A percentile compares a stretch with the other conserved stretches of the same genome.
Evolutionary conservation across 1,140 invertebrate species (phyloP).

Genomic region (Drosophila nikananu): DNA sequence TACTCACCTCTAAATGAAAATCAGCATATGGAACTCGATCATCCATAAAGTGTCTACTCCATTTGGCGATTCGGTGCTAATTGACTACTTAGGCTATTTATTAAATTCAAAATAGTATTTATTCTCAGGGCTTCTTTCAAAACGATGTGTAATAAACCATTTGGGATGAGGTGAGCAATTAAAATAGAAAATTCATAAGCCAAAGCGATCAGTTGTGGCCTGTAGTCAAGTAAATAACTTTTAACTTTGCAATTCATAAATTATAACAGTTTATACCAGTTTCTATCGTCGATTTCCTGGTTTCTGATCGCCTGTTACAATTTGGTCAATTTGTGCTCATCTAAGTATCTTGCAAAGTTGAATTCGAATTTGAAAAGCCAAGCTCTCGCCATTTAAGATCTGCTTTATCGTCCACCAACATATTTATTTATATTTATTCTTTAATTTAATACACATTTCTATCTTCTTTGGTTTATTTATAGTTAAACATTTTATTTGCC

Average conservation of each 20-base stretch:
- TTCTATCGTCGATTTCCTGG: too few species aligned
- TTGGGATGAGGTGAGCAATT: slow-evolving; percentile 30
- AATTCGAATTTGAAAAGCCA: too few species aligned
- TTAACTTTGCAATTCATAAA: neutral
- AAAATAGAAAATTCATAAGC: slow-evolving; percentile 20
- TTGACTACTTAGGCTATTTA: slow-evolving; percentile 43
- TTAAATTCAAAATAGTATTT: slow-evolving; percentile 26
- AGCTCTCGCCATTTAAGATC: too few species aligned
- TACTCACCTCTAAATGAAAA: slow-evolving; percentile 20
- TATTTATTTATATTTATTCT: neutral
- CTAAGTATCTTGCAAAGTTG: too few species aligned
- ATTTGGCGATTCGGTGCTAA: slow-evolving; percentile 50
- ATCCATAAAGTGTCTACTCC: slow-evolving; percentile 21
- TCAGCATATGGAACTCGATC: slow-evolving; percentile 18
- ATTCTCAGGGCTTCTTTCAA: slow-evolving; percentile 3
- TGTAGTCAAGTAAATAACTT: neutral
- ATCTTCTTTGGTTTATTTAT: neutral
- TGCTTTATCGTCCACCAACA: neutral
- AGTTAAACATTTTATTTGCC: neutral
- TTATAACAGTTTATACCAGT: too few species aligned
- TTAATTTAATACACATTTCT: neutral
- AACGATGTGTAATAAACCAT: slow-evolving; percentile 19
- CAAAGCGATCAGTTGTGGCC: too few species aligned
- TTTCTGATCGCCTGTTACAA: too few species aligned
- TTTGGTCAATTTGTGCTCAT: too few species aligned